Conservation (phyloP, 2,113 vertebrate genomes). For the Neodon shergylaensis region DNA sequence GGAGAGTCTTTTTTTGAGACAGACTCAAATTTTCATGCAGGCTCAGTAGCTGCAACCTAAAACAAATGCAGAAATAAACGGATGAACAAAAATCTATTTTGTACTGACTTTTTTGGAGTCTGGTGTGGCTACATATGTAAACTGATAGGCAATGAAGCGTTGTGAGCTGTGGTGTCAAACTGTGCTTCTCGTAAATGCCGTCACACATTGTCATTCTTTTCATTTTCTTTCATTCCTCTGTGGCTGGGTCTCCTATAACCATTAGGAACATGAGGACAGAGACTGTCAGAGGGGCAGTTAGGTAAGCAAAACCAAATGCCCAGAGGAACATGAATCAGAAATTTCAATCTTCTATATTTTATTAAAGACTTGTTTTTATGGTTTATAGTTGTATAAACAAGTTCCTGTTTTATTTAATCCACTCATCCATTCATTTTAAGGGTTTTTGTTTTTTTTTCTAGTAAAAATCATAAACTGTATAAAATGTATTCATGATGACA, state of each 20-base stretch:
- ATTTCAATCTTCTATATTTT: not conserved
- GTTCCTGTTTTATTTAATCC: not conserved
- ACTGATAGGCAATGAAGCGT: not conserved
- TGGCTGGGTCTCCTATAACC: not conserved
- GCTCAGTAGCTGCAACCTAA: not conserved
- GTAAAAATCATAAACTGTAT: not conserved
- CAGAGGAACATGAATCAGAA: not conserved
- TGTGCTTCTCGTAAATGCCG: not conserved
- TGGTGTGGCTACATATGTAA: not conserved
- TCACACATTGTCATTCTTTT: not conserved
- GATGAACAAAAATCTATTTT: not conserved
- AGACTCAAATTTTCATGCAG: not conserved
- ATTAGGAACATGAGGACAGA: not conserved
- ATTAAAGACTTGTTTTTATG: not conserved
- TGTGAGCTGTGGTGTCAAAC: not conserved
- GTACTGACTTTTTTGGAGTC: not conserved
- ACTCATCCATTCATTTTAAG: not conserved
- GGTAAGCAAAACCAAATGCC: not conserved
- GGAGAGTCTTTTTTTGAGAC: not conserved
- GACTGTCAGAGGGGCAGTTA: not conserved
- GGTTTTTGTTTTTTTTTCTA: not conserved
- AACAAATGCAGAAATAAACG: not conserved
- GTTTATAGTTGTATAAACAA: not conserved
- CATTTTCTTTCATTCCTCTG: not conserved
- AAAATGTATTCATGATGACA: not conserved